These are phyloP conservation scores for Cyanocitta stelleri DNA, from an alignment of 2,113 vertebrate genomes.

Conservation along the genomic window DNA sequence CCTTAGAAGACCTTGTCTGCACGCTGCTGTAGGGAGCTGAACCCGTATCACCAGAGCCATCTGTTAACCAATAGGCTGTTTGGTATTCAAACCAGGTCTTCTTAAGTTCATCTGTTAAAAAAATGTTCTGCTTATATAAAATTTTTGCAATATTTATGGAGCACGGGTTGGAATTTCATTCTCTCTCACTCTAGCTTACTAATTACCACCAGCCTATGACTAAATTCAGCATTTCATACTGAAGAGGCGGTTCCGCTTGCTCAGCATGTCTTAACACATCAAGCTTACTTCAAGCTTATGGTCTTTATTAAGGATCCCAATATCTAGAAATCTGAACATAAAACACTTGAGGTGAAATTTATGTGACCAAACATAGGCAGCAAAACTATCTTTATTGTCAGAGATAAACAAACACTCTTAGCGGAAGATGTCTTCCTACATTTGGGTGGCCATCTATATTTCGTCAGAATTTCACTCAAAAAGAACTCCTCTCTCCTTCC, in stretches of 20 bases:
- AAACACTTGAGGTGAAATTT: background rate
- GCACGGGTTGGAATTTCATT: background rate
- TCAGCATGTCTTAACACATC: background rate
- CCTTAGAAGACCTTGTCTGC: background rate
- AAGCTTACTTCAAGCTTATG: background rate
- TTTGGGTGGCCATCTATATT: background rate
- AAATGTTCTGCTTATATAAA: background rate
- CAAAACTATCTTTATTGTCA: background rate
- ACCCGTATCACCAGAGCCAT: background rate
- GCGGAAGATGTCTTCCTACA: background rate
- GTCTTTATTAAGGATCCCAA: background rate
- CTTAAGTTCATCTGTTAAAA: background rate
- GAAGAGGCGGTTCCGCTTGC: background rate
- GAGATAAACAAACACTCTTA: background rate
- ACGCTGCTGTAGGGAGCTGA: background rate
- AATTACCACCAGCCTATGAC: background rate
- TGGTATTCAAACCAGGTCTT: background rate
- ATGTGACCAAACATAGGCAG: background rate
- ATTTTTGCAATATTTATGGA: constrained; percentile 21
- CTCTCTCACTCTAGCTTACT: background rate
- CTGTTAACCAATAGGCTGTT: background rate
- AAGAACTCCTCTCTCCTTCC: background rate
- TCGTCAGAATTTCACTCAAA: background rate
- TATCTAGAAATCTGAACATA: background rate
- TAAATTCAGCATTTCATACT: background rate